phyloP scores from a whole-genome alignment of 23 tunicate species.

The Halocynthia roretzi region DNA sequence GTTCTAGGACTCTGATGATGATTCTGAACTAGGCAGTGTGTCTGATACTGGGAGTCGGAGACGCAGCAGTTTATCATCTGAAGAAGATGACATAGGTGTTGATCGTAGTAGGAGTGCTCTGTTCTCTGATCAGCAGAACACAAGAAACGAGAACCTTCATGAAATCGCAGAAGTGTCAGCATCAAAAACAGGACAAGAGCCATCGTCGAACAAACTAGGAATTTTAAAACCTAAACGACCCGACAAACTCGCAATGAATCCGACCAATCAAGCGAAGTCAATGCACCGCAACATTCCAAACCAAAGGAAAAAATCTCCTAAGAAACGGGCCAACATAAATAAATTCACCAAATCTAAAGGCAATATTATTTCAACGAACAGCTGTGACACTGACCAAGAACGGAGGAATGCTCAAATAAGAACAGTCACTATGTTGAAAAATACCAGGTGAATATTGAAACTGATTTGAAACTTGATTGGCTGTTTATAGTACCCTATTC shows the following conservation, averaged over 20 bases:
- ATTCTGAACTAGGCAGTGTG: conserved; percentile 11
- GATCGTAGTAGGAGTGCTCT: too few species aligned
- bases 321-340: neutral
- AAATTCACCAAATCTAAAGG: conserved; percentile 1
- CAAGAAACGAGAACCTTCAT: too few species aligned
- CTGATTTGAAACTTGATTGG: neutral
- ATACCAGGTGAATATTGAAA: neutral
- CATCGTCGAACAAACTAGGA: too few species aligned
- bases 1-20: conserved; percentile 42
- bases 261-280: too few species aligned
- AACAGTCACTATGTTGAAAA: conserved; percentile 5
- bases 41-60: neutral
- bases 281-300: too few species aligned
- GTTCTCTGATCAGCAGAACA: too few species aligned
- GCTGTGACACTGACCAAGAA: conserved; percentile 3
- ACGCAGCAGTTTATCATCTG: conserved; percentile 6
- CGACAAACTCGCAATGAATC: too few species aligned
- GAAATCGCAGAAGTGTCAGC: too few species aligned
- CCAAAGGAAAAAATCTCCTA: conserved; percentile 7
- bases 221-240: too few species aligned
- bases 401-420: conserved; percentile 22
- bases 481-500: neutral
- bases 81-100: neutral
- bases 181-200: too few species aligned
- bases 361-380: neutral